Conservation (phyloP, 2,797 vertebrate species). For the Acanthurus leucopareius region DNA sequence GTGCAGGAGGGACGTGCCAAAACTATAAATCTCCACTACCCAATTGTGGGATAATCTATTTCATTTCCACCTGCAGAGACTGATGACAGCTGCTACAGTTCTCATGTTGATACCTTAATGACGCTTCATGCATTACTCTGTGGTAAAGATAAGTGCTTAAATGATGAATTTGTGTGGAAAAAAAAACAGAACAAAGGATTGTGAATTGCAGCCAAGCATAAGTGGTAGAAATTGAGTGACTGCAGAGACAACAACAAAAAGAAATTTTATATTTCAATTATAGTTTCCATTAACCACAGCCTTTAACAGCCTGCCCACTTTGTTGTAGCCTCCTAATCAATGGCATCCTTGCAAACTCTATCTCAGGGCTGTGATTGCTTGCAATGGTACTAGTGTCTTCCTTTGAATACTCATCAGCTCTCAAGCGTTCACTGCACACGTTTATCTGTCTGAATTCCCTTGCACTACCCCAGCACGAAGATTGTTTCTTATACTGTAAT, state of each 20-base stretch:
- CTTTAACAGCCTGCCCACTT: conserved; percentile 29
- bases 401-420: conserved; percentile 58
- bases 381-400: conserved; percentile 35
- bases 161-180: conserved; percentile 27
- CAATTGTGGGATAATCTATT: conserved; percentile 50
- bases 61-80: conserved; percentile 54
- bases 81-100: conserved; percentile 36
- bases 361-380: conserved; percentile 42
- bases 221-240: conserved; percentile 45
- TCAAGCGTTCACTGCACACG: neutral
- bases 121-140: conserved; percentile 45
- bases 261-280: conserved; percentile 19
- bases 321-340: conserved; percentile 49
- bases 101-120: conserved; percentile 57
- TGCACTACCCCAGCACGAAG: neutral
- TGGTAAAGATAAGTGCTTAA: conserved; percentile 37
- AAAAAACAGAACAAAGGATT: conserved; percentile 42
- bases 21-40: conserved; percentile 38
- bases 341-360: conserved; percentile 45
- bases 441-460: conserved; percentile 15
- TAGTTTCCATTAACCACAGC: conserved; percentile 23
- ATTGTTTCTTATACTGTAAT: conserved; percentile 2
- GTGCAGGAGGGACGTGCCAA: conserved; percentile 36
- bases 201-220: conserved; percentile 33
- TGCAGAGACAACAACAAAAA: conserved; percentile 40